Evolutionary conservation across 2,888 invertebrate species (phyloP), one percentile per base, ranked within the genome.

Genomic region (Drosophila phalerata): DNA sequence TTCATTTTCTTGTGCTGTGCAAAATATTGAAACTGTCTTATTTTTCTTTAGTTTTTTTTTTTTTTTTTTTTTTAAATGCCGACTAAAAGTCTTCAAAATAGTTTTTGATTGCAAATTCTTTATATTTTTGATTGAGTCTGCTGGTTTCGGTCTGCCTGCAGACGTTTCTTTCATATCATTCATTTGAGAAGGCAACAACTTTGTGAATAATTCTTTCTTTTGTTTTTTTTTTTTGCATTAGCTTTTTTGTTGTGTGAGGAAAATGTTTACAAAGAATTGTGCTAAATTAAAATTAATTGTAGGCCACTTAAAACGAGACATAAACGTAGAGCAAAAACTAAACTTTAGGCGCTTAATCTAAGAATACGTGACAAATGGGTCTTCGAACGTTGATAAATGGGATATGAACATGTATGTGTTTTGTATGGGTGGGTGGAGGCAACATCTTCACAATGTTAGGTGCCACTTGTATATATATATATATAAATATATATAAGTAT

Each of bases 101-200:
- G 63, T 63, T 73, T 76, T 78, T 79, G 79, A 78, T 74, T 77
- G 74, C 69, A 73, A 73, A 47, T 55, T 30, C 15, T 65, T 45
- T 62, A 58, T 25, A 6, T 55, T 48, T 61, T 77, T 78, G 77
- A 72, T 72, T 82, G 25, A 45, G 84, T 82, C 81, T 82, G 84
- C 76, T 63, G 69, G 61, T 65, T 63, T 73, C 45, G 76, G 89
- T 86, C 85, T 86, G 85, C 85, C 85, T 89, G 85, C 85, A 89
- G 85, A 89, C 85, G 60, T 55, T 48, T 65, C 51, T 51, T 74
- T 47, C 43, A 64, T 52, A 70, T 53, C 42, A 65, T 75, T 61
- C 49, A 53, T 65, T 69, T 60, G 79, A 71, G 73, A 85, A 85
- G 82, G 88, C 82, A 76, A 82, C 73, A 71, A 63, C 68, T 70